These are phyloP conservation scores for Saguinus oedipus DNA, from an alignment of 2,797 vertebrate genomes.

Conservation along the genomic window DNA sequence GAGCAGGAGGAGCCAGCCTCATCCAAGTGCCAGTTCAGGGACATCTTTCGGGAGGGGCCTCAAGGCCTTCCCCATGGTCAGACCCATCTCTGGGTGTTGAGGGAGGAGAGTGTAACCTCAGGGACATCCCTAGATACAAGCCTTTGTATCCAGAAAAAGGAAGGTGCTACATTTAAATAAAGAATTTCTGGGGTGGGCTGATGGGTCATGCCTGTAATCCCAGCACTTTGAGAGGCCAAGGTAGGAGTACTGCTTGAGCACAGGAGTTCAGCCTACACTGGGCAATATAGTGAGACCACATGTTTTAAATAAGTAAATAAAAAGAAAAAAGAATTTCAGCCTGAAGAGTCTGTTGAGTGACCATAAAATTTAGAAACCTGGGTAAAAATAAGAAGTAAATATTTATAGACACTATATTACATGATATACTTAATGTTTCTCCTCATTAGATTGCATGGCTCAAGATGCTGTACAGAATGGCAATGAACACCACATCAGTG, in stretches of 20 bases:
- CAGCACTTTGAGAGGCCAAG: too few species aligned
- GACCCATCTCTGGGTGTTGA: background rate
- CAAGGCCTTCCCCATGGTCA: background rate
- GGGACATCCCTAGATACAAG: background rate
- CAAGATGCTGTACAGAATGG: background rate
- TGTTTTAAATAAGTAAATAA: background rate
- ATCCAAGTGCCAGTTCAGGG: background rate
- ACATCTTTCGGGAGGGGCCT: background rate
- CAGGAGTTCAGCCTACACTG: too few species aligned
- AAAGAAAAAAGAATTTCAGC: background rate
- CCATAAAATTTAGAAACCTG: background rate
- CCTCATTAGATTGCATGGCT: background rate
- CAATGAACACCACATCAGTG: accelerated
- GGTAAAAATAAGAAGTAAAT: background rate
- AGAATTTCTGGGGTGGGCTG: background rate
- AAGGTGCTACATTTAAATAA: background rate
- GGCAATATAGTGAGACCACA: too few species aligned
- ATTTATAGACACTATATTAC: background rate
- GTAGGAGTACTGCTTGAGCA: too few species aligned
- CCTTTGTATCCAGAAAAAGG: background rate
- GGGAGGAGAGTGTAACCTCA: background rate
- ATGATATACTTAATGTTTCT: background rate
- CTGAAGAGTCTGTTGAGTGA: background rate
- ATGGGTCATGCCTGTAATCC: too few species aligned
- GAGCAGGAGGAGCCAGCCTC: background rate